Conservation (phyloP, 2,113 vertebrate species). For the Psittacus erithacus region DNA sequence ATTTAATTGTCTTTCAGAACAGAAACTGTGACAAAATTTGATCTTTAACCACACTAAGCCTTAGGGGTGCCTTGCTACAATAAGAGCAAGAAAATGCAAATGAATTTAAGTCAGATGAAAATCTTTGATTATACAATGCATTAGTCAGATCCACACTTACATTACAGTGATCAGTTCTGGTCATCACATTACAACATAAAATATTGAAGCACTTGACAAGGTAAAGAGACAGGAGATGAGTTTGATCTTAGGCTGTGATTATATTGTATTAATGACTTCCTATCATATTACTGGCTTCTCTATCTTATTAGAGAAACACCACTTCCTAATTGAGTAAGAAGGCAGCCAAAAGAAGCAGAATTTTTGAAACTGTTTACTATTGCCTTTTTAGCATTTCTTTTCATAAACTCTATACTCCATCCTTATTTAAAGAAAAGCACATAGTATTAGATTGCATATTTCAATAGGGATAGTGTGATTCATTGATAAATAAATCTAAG, state of each 20-base stretch:
- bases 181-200: slow-evolving; percentile 79
- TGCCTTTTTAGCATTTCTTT: not conserved
- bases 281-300: slow-evolving; percentile 63
- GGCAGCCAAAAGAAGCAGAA: not conserved
- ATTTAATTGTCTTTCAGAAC: not conserved
- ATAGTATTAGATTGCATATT: not conserved
- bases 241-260: slow-evolving; percentile 77
- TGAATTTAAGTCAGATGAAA: slow-evolving; percentile 60
- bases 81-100: slow-evolving; percentile 65
- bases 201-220: slow-evolving; percentile 82
- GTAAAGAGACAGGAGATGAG: slow-evolving; percentile 78
- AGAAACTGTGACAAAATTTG: slow-evolving; percentile 12
- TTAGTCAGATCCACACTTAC: slow-evolving; percentile 75
- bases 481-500: slow-evolving; percentile 26
- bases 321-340: slow-evolving; percentile 46
- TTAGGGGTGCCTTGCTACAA: not conserved
- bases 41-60: slow-evolving; percentile 44
- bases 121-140: slow-evolving; percentile 80
- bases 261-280: slow-evolving; percentile 78
- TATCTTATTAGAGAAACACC: slow-evolving; percentile 59
- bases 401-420: not conserved
- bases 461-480: not conserved
- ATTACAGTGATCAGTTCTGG: slow-evolving; percentile 78
- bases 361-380: not conserved
- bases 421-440: not conserved